Percentiles rank a stretch among this genome's conserved stretches.
These are phyloP conservation scores for Hydrozoanthus tunicans DNA, from an alignment of 64 coral and sea anemone species.

Conservation along the genomic window DNA sequence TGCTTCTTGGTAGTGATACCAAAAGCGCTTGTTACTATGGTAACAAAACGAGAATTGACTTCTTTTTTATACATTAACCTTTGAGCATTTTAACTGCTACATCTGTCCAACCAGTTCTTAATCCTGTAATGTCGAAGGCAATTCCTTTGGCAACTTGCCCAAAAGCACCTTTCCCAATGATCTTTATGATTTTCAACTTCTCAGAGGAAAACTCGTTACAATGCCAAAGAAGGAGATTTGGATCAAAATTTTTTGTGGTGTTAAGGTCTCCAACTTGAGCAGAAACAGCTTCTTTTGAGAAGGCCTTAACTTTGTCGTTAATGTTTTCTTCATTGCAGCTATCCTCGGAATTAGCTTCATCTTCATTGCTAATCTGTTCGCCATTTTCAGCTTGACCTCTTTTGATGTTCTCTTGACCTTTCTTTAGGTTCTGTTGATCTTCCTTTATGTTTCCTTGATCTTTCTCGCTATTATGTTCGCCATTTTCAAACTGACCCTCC, in stretches of 20 bases:
- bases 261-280: not conserved
- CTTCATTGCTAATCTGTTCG: no score
- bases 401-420: no score
- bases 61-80: no score
- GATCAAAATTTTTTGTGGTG: not conserved
- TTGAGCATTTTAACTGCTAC: no score
- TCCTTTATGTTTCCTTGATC: no score
- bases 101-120: not conserved
- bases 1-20: not conserved
- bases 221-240: not conserved
- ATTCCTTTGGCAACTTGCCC: not conserved
- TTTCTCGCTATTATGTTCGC: no score
- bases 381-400: no score
- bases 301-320: not conserved
- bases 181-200: not conserved
- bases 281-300: not conserved
- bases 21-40: no score
- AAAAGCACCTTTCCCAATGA: constrained; percentile 3
- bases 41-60: no score
- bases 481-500: no score
- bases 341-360: not conserved
- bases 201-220: not conserved
- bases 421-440: no score
- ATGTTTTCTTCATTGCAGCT: not conserved
- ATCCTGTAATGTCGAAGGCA: not conserved